phyloP scores from a whole-genome alignment of 2,797 vertebrate species.

The Cyprinella venusta region DNA sequence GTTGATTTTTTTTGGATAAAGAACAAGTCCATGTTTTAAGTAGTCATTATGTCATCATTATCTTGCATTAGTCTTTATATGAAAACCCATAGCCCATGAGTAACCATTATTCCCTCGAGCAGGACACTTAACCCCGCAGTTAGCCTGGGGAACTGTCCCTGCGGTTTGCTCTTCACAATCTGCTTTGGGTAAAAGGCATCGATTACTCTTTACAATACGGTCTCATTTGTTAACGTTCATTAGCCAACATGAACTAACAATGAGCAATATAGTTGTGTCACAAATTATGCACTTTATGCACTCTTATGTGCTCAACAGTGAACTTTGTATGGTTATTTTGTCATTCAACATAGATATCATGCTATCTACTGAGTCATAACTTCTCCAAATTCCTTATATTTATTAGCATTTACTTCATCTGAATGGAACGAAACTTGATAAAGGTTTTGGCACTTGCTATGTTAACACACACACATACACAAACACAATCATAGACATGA shows the following conservation, averaged over 20 bases:
- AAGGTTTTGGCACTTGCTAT: too few relatives aligned
- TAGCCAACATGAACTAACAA: neutral
- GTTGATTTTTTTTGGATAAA: slow-evolving; percentile 9
- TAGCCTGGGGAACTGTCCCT: neutral
- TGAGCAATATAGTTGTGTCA: neutral
- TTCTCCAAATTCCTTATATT: neutral
- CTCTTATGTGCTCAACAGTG: neutral
- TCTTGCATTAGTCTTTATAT: slow-evolving; percentile 13
- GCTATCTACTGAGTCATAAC: too few relatives aligned
- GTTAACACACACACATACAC: too few relatives aligned
- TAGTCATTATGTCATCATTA: slow-evolving; percentile 19
- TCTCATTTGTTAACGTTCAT: neutral
- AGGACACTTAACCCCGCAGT: slow-evolving; percentile 5
- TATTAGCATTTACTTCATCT: neutral
- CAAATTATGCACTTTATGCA: neutral
- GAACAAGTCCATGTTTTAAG: neutral
- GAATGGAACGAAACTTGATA: neutral
- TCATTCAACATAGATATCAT: neutral
- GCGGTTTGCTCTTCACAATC: neutral
- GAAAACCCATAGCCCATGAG: neutral
- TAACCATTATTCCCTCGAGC: slow-evolving; percentile 3
- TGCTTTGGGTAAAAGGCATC: neutral
- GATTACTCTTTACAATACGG: neutral
- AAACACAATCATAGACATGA: neutral
- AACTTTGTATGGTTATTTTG: neutral